Evolutionary conservation across 2,888 invertebrate species (phyloP), one percentile per base, ranked within the genome.

Genomic region (Standfussiana lucernea): DNA sequence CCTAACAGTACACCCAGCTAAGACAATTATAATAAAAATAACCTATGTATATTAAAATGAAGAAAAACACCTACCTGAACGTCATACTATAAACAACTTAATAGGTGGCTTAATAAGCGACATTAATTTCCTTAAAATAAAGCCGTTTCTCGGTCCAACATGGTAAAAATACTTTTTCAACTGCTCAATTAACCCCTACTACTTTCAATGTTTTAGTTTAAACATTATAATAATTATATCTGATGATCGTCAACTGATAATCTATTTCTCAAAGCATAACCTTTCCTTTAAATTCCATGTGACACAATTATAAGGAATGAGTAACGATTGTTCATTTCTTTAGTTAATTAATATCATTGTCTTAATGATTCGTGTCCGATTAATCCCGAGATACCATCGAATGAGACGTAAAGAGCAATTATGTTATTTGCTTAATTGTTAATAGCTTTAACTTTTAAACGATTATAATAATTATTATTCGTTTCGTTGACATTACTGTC

Each of bases 321-420:
- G 11, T 45, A 35, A 69, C 5, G 35, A 67, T 61, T 24, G 37
- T 62, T 18, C 37, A 56, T 81, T 81, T 59, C 56, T 74, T 81
- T 70, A 24, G n/a, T 81, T 73, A 75, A 64, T 83, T 74, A 64
- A 76, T 67, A 13, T 53, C 13, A 65, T 71, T 59, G 77, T 72
- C 56, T 62, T 47, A 73, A 24, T 70, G 32, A 73, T 61, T 73
- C 50, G 47, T 73, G 64, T 72, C 6, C 71, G 40, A 85, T 81
- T 85, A 81, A 50, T 74, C 3, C 37, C 1, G n/a, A 50, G 85
- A 77, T 81, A 82, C 15, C 32, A 85, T 82, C 68, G 1, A 76
- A 74, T 24, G 70, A 70, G 62, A 74, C 50, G 56, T 69, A 35
- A 68, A 73, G n/a, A 50, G 62, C 37, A 79, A 83, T 74, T 68